Evolutionary conservation across 2,888 invertebrate genomes (phyloP).

Genomic region (Abrostola tripartita): DNA sequence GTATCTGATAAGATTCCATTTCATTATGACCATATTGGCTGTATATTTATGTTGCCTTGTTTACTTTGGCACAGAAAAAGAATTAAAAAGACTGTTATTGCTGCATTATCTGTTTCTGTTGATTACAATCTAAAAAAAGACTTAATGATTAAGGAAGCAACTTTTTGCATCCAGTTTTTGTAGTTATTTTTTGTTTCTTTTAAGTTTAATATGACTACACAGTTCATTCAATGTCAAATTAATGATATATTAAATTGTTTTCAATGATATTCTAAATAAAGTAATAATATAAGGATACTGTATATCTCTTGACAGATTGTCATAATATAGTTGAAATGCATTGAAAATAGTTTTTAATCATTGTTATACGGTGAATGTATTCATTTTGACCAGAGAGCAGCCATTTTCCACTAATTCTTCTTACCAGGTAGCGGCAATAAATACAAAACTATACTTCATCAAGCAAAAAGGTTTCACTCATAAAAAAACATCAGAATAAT

Average conservation of each 20-base stretch:
- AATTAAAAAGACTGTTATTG: conserved; percentile 2
- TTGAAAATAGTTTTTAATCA: no score
- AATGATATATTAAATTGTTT: neutral
- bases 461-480: no score
- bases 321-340: no score
- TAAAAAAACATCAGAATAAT: no score
- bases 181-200: neutral
- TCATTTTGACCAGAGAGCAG: no score
- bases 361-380: no score
- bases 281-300: no score
- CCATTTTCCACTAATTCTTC: no score
- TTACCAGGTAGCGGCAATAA: no score
- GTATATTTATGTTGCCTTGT: conserved; percentile 13
- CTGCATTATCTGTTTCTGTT: neutral
- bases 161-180: neutral
- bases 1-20: conserved; percentile 32
- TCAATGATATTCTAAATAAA: no score
- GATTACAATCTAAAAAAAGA: neutral
- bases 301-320: no score
- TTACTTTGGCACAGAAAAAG: conserved; percentile 11
- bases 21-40: conserved; percentile 24
- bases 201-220: neutral
- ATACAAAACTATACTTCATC: no score
- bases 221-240: neutral
- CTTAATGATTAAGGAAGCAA: neutral